phyloP scores from a whole-genome alignment of 2,888 invertebrate genomes.

The Hoplodrina blanda region DNA sequence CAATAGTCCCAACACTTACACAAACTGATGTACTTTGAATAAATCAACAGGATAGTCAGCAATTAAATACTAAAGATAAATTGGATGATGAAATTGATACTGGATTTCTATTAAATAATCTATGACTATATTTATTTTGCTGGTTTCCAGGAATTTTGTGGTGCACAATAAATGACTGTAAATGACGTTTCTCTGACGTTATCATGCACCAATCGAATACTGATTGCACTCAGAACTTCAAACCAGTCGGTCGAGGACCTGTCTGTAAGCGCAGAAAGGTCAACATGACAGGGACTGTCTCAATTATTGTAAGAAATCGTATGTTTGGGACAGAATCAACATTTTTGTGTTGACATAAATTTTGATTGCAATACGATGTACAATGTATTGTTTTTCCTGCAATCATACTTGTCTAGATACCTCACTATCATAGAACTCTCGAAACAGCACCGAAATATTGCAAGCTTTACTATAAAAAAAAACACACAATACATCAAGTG shows the following conservation, averaged over 20 bases:
- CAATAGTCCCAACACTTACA: slow-evolving; percentile 1
- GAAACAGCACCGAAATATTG: no score
- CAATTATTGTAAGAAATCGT: no score
- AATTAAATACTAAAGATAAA: slow-evolving; percentile 54
- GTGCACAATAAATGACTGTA: slow-evolving; percentile 38
- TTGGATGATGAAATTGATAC: slow-evolving; percentile 44
- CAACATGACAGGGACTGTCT: no score
- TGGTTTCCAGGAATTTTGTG: slow-evolving; percentile 22
- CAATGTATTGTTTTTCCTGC: no score
- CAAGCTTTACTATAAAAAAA: no score
- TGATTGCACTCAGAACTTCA: background rate
- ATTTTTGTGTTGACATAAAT: background rate
- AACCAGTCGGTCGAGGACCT: background rate
- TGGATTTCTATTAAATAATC: slow-evolving; percentile 19
- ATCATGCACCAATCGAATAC: slow-evolving; percentile 8
- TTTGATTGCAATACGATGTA: background rate
- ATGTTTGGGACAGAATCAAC: no score
- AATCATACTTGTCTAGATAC: no score
- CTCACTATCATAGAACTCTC: no score
- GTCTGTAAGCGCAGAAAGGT: no score
- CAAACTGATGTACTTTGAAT: slow-evolving; percentile 4
- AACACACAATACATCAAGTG: no score
- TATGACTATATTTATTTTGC: slow-evolving; percentile 22
- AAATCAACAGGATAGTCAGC: background rate
- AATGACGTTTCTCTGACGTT: slow-evolving; percentile 2